Percentiles rank a stretch among this genome's conserved stretches.
These are phyloP conservation scores for Coboldia fuscipes DNA, from an alignment of 1,140 invertebrate species.

Conservation along the genomic window DNA sequence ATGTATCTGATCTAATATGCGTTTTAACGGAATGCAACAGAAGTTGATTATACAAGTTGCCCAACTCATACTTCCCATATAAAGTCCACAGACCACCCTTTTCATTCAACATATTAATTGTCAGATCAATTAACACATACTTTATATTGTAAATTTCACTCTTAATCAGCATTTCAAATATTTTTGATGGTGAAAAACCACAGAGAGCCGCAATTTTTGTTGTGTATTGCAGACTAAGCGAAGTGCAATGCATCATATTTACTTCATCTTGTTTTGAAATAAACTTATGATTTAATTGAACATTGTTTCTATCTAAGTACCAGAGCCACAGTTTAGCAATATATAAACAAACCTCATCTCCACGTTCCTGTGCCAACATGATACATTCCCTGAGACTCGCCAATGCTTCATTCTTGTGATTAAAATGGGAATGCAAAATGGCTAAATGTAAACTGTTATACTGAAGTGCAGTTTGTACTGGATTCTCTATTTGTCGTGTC, in stretches of 20 bases:
- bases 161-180: slow-evolving; percentile 52
- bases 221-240: slow-evolving; percentile 36
- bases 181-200: slow-evolving; percentile 17
- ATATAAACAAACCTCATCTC: slow-evolving; percentile 66
- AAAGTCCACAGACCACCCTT: slow-evolving; percentile 66
- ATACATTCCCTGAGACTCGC: slow-evolving; percentile 65
- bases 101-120: slow-evolving; percentile 54
- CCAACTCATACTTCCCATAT: slow-evolving; percentile 69
- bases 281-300: slow-evolving; percentile 10
- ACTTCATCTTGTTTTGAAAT: slow-evolving; percentile 21
- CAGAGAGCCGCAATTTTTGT: slow-evolving; percentile 25
- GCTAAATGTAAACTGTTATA: slow-evolving; percentile 80
- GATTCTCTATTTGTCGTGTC: slow-evolving; percentile 26
- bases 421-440: slow-evolving; percentile 67
- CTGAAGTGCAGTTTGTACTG: slow-evolving; percentile 42
- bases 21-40: slow-evolving; percentile 40
- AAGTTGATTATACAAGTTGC: slow-evolving; percentile 52
- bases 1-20: slow-evolving; percentile 20
- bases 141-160: slow-evolving; percentile 71
- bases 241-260: slow-evolving; percentile 34
- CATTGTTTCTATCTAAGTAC: slow-evolving; percentile 29
- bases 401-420: slow-evolving; percentile 59
- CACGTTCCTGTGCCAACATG: slow-evolving; percentile 66
- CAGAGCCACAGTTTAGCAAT: slow-evolving; percentile 65
- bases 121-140: slow-evolving; percentile 58